Evolutionary conservation across 1,140 invertebrate genomes (phyloP), one percentile per base, ranked within the genome.

Genomic region (Drosophila arizonae): DNA sequence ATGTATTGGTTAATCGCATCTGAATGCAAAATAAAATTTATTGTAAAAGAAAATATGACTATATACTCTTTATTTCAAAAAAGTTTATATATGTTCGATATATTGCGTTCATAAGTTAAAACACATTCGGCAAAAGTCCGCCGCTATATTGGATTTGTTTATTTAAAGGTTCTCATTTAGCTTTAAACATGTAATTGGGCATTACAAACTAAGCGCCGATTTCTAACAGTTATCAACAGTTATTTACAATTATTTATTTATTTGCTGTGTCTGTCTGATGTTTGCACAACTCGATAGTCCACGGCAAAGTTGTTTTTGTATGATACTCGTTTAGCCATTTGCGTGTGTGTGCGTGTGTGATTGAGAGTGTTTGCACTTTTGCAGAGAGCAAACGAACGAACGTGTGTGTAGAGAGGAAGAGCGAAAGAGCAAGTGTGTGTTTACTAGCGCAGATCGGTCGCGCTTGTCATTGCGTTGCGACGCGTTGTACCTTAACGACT

Each of bases 21-120:
- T 79, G 72, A 87, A 87, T 87, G 82, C 82, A 86, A 87, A 79
- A 82, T 74, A 78, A 86, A 77, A 82, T 74, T 81, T 87, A 76
- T 86, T 87, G 78, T 78, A 74, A 75, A 85, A 78, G 54, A 68
- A 65, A 39, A 11, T 13, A 8, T 24, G 3, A 24, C 21, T 3
- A 39, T 11, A 3, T 4, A 11, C 9, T 11, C 10, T 39, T 39
- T 2, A 39, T 39, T 39, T 39, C 36, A 39, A 4, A 9, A 3
- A 9, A 46, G 10, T 9, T 46, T 17, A 17, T 17, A 17, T 17
- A 46, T 21, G 21, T 46, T 17, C 17, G 45, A 21, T 45, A 45
- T 2, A 17, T 36, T 36, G 6, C 6, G 6, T 17, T 21, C 21
- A 21, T 10, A 46, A 39, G 11, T 3, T 39, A 11, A 13, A 39